Base-by-base conservation (phyloP, 1,140 invertebrate genomes). In the Neodiprion virginianus region DNA sequence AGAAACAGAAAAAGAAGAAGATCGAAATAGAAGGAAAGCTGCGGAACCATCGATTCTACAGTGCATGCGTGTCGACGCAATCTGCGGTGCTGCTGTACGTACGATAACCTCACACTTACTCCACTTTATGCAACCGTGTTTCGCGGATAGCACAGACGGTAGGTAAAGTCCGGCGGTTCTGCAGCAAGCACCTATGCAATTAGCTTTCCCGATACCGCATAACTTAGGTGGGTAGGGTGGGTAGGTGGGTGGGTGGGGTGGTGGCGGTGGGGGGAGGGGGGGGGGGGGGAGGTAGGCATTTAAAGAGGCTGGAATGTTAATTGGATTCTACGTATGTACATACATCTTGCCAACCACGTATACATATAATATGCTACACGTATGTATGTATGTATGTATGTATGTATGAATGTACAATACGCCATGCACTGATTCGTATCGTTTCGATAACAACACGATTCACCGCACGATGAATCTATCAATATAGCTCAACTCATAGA, bases 141-240 rank as follows among this genome's bases (percentile, higher is more conserved):
- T 40, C 28, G 28, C 28, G 28, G 5, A 40, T 40, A 40, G 28
- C 4, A 40, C 28, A 5, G 67, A 50, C 67, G 72, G 47, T 66
- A 17, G 72, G 12, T n/a, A 47, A 21, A 40, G 23, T 69, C 75
- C 75, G 74, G 61, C 75, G 72, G 74, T 76, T 76, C 74, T 21
- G 74, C 78, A 71, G 66, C 53, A 72, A 76, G 80, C 81, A 79
- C 80, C 79, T 78, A 81, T 82, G 85, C 85, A 85, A 85, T 85
- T 83, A 80, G 82, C 85, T 83, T 85, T 86, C 85, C 84, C 85
- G 79, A 79, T 82, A 77, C 75, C 78, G 74, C 76, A 71, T 76
- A 74, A 83, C 83, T 84, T 85, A 82, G 83, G 82, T 77, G 77
- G 72, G 73, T 72, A 79, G 80, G 76, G 75, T 75, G 75, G 78